Evolutionary conservation across 2,888 invertebrate genomes (phyloP).

Genomic region (Tenthredo scrophulariae): DNA sequence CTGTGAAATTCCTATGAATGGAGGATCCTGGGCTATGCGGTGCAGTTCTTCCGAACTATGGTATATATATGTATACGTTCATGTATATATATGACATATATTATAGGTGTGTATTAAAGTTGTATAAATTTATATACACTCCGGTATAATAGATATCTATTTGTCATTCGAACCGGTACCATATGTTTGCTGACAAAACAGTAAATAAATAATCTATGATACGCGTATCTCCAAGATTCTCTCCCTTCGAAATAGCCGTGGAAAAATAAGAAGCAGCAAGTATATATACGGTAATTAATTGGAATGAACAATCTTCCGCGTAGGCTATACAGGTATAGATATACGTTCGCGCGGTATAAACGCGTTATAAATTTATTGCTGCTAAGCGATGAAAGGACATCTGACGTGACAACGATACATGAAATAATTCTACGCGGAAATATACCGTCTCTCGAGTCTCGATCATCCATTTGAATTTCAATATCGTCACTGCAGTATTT

Average conservation of each 20-base stretch:
- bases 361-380: constrained; percentile 26
- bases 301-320: constrained; percentile 5
- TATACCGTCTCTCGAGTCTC: neutral
- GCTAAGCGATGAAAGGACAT: neutral
- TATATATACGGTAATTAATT: constrained; percentile 15
- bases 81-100: neutral
- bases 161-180: constrained; percentile 27
- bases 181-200: constrained; percentile 9
- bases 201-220: constrained; percentile 6
- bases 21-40: constrained; percentile 55
- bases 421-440: neutral
- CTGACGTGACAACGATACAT: constrained; percentile 35
- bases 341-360: neutral
- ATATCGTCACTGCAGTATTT: neutral
- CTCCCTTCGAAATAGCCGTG: neutral
- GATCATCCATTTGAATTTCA: neutral
- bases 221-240: neutral
- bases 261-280: neutral
- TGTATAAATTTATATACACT: neutral
- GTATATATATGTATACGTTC: neutral
- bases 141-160: neutral
- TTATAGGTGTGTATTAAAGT: constrained; percentile 2
- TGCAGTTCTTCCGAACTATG: constrained; percentile 16
- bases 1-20: constrained; percentile 76
- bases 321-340: neutral